Percentiles rank a stretch among this genome's conserved stretches.
Evolutionary conservation across 2,113 vertebrate species (phyloP).

Genomic region (Psittacula cyanocephala): DNA sequence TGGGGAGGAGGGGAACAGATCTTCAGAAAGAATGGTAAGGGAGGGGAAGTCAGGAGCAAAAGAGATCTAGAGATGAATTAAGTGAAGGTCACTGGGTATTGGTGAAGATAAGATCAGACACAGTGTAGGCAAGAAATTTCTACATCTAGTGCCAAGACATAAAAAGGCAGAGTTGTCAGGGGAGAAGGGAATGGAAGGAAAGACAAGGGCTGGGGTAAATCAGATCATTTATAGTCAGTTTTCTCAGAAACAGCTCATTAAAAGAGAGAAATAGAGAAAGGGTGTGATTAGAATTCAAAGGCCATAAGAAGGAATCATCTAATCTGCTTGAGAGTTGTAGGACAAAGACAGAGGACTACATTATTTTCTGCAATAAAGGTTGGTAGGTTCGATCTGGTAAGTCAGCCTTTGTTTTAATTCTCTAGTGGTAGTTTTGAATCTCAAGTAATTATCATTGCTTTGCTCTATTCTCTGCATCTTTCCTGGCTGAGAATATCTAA

Average conservation of each 20-base stretch:
- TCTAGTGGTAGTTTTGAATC: slow-evolving; percentile 7
- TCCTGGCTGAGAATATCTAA: not conserved
- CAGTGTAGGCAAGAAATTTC: not conserved
- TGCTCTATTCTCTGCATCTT: not conserved
- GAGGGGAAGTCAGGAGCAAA: not conserved
- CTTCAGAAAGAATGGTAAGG: not conserved
- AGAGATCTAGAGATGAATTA: not conserved
- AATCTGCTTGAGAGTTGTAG: not conserved
- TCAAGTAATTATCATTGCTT: slow-evolving; percentile 24
- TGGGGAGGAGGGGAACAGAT: not conserved
- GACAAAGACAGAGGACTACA: slow-evolving; percentile 6
- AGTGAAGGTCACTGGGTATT: not conserved
- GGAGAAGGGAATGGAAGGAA: not conserved
- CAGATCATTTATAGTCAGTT: not conserved
- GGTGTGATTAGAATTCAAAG: slow-evolving; percentile 20
- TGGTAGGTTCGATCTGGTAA: not conserved
- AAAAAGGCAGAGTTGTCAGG: not conserved
- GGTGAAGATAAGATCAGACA: not conserved
- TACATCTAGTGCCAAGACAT: not conserved
- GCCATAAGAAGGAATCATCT: not conserved
- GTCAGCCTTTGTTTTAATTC: not conserved
- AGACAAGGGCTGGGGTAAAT: not conserved
- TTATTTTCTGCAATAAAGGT: not conserved
- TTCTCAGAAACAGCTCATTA: not conserved
- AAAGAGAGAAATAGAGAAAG: not conserved